Evolutionary conservation across 2,888 invertebrate species (phyloP), one percentile per base, ranked within the genome.

Genomic region (Ditylenchus weischeri): DNA sequence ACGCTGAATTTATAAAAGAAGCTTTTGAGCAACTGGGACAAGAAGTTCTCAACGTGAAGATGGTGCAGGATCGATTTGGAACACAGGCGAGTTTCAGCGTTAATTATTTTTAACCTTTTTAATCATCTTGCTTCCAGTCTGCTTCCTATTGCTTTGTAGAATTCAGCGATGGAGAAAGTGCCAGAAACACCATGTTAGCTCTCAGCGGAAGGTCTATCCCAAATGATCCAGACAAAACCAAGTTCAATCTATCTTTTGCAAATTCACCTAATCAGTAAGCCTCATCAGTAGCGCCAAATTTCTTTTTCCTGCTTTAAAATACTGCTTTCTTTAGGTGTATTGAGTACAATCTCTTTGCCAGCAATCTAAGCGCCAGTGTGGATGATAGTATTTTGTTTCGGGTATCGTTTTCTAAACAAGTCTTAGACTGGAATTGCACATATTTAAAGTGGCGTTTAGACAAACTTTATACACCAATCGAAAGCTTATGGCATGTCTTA

Each of bases 311-410:
- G 11, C 35, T 15, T 60, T 18, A 18, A n/a, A 43, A 19, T 57
- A n/a, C n/a, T 36, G 15, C 64, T 68, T 75, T 35, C 61, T 4
- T 29, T 29, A 78, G 78, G 65, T 71, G 73, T 38, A 82, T 83
- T 11, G 86, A 86, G 71, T 85, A 83, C 77, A 85, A 85, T 50
- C 72, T 86, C 60, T 85, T 84, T 77, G 84, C 85, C 36, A 84
- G 84, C 38, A 85, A 85, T 68, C 76, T 86, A 49, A 78, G 84
- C 29, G 74, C 78, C 43, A 84, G 84, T 63, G 83, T 86, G 6
- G 84, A 84, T 71, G 85, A 86, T 74, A 82, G 83, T 43, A 78
- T 76, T 8, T 76, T 85, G 6, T 85, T 83, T 72, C 72, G 80
- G 60, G 83, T 79, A 50, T 4, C 5, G 2, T 29, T 29, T 29